phyloP scores from a whole-genome alignment of 2,113 vertebrate genomes.

The Tylochromis polylepis region DNA sequence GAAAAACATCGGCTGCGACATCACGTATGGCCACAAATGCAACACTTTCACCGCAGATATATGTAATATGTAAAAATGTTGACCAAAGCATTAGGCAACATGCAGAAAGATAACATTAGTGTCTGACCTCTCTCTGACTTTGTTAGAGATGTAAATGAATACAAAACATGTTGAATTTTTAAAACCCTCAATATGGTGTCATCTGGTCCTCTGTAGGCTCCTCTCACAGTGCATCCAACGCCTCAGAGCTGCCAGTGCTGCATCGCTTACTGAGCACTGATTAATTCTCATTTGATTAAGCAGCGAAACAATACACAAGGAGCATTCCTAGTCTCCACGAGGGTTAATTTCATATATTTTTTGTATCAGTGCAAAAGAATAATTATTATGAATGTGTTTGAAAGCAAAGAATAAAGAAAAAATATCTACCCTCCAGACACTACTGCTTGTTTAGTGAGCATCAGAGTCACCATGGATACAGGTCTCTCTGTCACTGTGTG shows the following conservation, averaged over 20 bases:
- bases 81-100: neutral
- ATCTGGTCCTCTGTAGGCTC: slow-evolving; percentile 38
- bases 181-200: slow-evolving; percentile 52
- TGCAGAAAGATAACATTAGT: neutral
- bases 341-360: neutral
- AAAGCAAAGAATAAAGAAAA: neutral
- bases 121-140: slow-evolving; percentile 41
- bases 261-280: slow-evolving; percentile 7
- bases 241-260: slow-evolving; percentile 23
- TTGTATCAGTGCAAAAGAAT: neutral
- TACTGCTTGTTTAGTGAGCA: neutral
- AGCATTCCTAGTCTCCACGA: neutral
- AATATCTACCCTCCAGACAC: neutral
- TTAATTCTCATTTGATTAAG: neutral
- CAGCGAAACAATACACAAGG: neutral
- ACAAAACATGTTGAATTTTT: slow-evolving; percentile 44
- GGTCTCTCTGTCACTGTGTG: neutral
- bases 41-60: neutral
- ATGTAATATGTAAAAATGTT: neutral
- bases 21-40: neutral
- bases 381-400: neutral
- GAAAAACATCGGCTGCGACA: neutral
- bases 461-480: slow-evolving; percentile 44
- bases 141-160: slow-evolving; percentile 27
- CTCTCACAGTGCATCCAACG: slow-evolving; percentile 8